Evolutionary conservation across 2,888 invertebrate genomes (phyloP).

Genomic region (Rosalia funebris): DNA sequence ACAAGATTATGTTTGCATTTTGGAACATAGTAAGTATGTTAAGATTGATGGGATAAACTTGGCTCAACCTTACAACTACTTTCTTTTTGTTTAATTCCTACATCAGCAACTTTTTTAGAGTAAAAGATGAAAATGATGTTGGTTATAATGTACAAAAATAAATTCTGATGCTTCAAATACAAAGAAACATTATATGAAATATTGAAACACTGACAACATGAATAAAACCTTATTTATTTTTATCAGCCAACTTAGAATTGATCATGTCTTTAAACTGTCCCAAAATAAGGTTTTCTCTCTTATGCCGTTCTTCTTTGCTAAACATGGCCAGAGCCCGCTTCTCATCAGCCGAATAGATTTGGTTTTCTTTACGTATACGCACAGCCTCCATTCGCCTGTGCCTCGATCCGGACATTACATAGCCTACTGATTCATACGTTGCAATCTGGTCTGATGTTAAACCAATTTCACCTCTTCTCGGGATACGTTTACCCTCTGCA

Average conservation of each 20-base stretch:
- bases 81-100: no score
- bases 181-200: no score
- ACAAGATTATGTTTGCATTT: no score
- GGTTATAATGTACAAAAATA: no score
- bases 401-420: slow-evolving; percentile 91
- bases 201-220: no score
- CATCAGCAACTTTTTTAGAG: no score
- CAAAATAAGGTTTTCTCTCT: slow-evolving; percentile 94
- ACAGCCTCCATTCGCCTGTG: slow-evolving; percentile 99
- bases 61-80: no score
- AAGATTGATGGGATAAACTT: no score
- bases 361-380: slow-evolving; percentile 98
- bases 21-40: no score
- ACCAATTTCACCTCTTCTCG: slow-evolving; percentile 97
- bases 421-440: slow-evolving; percentile 86
- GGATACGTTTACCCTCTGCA: slow-evolving; percentile 98
- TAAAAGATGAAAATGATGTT: no score
- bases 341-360: slow-evolving; percentile 99
- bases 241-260: slow-evolving; percentile 74
- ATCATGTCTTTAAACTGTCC: slow-evolving; percentile 94
- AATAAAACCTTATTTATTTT: slow-evolving; percentile 60
- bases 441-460: slow-evolving; percentile 95
- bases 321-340: slow-evolving; percentile 98
- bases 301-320: slow-evolving; percentile 96
- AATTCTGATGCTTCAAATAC: no score